Conservation (phyloP, 2,113 vertebrate species). For the Clarias macrocephalus region DNA sequence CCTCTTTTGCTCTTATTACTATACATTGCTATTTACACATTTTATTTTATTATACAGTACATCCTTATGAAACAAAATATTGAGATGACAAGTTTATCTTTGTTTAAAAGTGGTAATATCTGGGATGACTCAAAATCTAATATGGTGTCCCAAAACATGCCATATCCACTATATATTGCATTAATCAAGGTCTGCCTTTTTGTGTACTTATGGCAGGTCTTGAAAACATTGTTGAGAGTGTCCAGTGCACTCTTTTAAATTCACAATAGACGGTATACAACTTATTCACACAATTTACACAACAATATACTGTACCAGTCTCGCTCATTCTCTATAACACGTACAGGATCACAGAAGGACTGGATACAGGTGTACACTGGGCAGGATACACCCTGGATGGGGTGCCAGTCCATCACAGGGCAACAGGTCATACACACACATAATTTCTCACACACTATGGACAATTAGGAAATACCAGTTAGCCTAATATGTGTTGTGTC, state of each 20-base stretch:
- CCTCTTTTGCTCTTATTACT: background rate
- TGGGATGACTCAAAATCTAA: background rate
- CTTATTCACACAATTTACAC: background rate
- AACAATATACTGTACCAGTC: too few relatives aligned
- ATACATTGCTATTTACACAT: background rate
- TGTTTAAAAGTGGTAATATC: background rate
- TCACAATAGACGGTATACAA: background rate
- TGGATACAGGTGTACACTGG: too few relatives aligned
- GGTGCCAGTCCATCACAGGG: too few relatives aligned
- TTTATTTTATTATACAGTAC: background rate
- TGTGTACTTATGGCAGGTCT: background rate
- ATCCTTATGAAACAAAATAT: background rate
- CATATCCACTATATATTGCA: background rate
- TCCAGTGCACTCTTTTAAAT: background rate
- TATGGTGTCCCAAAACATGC: background rate
- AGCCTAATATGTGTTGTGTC: too few relatives aligned
- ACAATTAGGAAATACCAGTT: too few relatives aligned
- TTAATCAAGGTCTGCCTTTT: background rate
- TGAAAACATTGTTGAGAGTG: background rate
- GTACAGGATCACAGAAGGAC: too few relatives aligned
- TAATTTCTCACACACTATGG: too few relatives aligned
- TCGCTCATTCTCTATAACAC: too few relatives aligned
- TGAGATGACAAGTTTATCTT: background rate
- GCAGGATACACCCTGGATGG: too few relatives aligned
- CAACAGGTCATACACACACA: too few relatives aligned